Base-by-base conservation (phyloP, 2,888 invertebrate species). In the Leptura quadrifasciata region DNA sequence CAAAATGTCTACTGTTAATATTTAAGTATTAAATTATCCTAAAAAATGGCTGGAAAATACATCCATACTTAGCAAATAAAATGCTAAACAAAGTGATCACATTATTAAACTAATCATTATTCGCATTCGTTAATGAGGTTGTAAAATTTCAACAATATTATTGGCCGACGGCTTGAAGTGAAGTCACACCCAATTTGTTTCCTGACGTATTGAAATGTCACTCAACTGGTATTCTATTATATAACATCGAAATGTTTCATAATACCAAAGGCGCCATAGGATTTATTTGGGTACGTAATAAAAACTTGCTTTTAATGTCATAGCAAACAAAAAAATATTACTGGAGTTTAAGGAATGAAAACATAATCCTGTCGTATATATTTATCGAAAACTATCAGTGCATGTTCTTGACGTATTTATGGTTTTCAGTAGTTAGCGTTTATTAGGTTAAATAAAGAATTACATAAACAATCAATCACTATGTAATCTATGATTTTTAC, bases 381-480 rank as follows among this genome's bases (percentile, higher is more conserved):
- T 31, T 31, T 61, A 67, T 52, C 67, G 18, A 52, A 54, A 67
- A 67, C 67, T 67, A 67, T 67, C 67, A 67, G 20, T 67, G 60
- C 60, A 61, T 17, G 8, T 31, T 27, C 31, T 61, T 61, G 60
- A 61, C 27, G 60, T 61, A 31, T 61, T 67, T 67, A 67, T 67
- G 35, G 47, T 15, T 67, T 54, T 67, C 67, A 52, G 27, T 67
- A 67, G 54, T 67, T 67, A n/a, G 24, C n/a, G 24, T n/a, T 67
- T 52, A 67, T 10, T 54, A 27, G 27, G 67, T 67, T 24, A 67
- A 64, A 64, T 35, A 64, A 67, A 67, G 67, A 67, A 67, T 67
- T 67, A 52, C 55, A 55, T 68, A 68, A 67, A 68, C 18, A 68
- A 68, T 68, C 68, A 68, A 68, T 68, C 68, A 68, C 68, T 68